phyloP scores from a whole-genome alignment of 2,797 vertebrate genomes.

The Myotis findleyi region DNA sequence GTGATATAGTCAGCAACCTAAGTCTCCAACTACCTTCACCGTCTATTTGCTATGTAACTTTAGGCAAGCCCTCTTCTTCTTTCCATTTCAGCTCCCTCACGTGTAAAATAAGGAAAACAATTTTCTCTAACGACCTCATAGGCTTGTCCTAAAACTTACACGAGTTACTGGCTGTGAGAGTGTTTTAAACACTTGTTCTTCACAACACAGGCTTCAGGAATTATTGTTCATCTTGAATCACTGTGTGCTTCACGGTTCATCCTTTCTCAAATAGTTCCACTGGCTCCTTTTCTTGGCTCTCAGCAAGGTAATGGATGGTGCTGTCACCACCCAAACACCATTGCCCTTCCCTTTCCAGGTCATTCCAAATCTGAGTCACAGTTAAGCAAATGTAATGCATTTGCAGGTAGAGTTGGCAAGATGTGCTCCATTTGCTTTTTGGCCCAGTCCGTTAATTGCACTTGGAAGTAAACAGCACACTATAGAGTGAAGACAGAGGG shows the following conservation, averaged over 20 bases:
- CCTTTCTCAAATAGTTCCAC: constrained; percentile 24
- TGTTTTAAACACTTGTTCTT: not conserved
- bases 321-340: constrained; percentile 38
- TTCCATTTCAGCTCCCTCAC: not conserved
- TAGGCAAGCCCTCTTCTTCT: not conserved
- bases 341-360: constrained; percentile 49
- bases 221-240: constrained; percentile 31
- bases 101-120: constrained; percentile 20
- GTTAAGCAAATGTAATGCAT: constrained; percentile 46
- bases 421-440: constrained; percentile 75
- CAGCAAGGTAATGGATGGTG: constrained; percentile 42
- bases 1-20: not conserved
- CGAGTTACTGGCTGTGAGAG: not conserved
- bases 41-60: not conserved
- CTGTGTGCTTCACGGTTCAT: not conserved
- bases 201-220: not conserved
- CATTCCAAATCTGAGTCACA: constrained; percentile 68
- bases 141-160: constrained; percentile 33
- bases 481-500: constrained; percentile 41
- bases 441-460: constrained; percentile 67
- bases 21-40: not conserved
- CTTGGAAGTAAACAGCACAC: constrained; percentile 70
- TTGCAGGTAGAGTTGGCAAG: constrained; percentile 76
- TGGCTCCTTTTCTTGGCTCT: constrained; percentile 49
- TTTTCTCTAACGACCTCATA: not conserved